Conservation (phyloP, 1,140 invertebrate genomes). For the Euura saliciscinereae region DNA sequence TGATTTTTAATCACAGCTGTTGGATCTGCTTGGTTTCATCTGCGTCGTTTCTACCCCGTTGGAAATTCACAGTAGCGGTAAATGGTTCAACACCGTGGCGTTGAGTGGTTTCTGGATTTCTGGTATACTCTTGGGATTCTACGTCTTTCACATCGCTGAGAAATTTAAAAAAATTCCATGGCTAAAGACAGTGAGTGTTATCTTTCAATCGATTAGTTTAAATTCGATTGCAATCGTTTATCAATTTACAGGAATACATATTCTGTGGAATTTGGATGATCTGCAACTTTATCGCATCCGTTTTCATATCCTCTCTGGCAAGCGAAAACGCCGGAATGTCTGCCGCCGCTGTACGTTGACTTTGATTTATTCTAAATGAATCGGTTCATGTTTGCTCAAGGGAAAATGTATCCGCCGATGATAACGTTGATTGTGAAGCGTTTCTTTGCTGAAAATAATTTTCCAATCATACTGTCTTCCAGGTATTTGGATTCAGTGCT, state of each 20-base stretch:
- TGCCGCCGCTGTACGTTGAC: constrained; percentile 62
- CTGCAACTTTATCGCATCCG: constrained; percentile 75
- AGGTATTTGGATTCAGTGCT: constrained; percentile 83
- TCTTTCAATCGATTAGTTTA: too few relatives aligned
- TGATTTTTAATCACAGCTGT: constrained; percentile 67
- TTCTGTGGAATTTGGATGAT: constrained; percentile 75
- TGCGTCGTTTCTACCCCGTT: constrained; percentile 71
- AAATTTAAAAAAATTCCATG: constrained; percentile 86
- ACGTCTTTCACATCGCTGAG: constrained; percentile 85
- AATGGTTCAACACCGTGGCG: constrained; percentile 82
- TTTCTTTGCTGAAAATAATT: too few relatives aligned
- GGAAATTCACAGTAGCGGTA: constrained; percentile 60
- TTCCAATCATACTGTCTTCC: constrained; percentile 50
- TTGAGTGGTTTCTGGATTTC: constrained; percentile 88
- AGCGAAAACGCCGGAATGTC: constrained; percentile 65
- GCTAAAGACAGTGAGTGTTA: constrained; percentile 83
- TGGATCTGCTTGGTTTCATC: constrained; percentile 83
- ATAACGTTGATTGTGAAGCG: too few relatives aligned
- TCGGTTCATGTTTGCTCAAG: too few relatives aligned
- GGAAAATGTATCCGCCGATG: too few relatives aligned
- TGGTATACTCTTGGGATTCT: constrained; percentile 78
- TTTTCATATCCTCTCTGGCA: too few relatives aligned
- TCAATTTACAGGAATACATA: constrained; percentile 75
- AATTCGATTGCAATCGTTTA: constrained; percentile 30
- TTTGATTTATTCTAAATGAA: too few relatives aligned